Conservation (phyloP, 1,140 invertebrate genomes). For the Scaptomyza pallida region DNA sequence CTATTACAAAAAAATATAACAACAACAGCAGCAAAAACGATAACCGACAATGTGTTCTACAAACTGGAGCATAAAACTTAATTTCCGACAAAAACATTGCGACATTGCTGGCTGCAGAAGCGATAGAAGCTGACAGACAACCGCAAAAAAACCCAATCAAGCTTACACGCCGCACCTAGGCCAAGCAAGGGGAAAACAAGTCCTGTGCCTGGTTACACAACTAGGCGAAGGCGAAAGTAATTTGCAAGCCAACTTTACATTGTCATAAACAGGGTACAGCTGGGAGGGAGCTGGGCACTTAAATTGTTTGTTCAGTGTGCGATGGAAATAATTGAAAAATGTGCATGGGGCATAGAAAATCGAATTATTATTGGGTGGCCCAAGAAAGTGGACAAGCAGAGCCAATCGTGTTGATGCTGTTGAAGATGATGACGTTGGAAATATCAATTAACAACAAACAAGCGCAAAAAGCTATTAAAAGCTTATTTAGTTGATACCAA, state of each 20-base stretch:
- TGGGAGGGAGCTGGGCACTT: neutral
- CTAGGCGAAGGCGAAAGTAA: conserved; percentile 70
- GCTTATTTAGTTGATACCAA: conserved; percentile 66
- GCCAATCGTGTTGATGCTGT: conserved; percentile 6
- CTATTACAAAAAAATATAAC: neutral
- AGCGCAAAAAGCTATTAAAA: conserved; percentile 73
- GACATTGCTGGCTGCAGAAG: conserved; percentile 48
- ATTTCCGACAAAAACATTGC: conserved; percentile 57
- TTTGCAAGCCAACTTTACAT: conserved; percentile 63
- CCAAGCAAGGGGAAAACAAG: neutral
- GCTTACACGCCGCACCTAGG: conserved; percentile 60
- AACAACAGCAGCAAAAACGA: conserved; percentile 6
- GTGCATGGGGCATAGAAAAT: conserved; percentile 68
- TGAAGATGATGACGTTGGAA: conserved; percentile 45
- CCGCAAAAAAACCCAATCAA: conserved; percentile 69
- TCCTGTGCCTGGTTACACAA: conserved; percentile 14
- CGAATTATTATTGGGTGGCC: conserved; percentile 59
- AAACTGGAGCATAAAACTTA: conserved; percentile 70
- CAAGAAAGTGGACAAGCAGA: conserved; percentile 57
- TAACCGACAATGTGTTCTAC: conserved; percentile 43
- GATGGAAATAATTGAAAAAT: conserved; percentile 74
- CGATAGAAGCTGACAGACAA: conserved; percentile 52
- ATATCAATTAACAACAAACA: conserved; percentile 74
- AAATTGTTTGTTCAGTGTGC: conserved; percentile 42
- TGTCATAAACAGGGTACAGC: conserved; percentile 13